Evolutionary conservation across 2,888 invertebrate species (phyloP), one percentile per base, ranked within the genome.

Genomic region (Pollenia amentaria): DNA sequence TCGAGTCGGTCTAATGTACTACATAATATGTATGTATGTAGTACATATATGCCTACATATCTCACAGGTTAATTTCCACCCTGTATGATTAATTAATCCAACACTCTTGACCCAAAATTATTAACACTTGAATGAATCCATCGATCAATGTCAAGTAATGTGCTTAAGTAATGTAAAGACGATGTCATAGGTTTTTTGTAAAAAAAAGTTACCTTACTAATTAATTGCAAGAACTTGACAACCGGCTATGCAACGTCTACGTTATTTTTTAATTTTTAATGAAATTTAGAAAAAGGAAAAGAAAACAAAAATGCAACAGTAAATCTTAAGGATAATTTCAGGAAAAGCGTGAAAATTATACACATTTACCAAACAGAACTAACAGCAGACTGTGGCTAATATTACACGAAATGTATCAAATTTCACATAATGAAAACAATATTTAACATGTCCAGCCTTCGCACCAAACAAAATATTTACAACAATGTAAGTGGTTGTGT

Each of bases 221-320:
- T 62, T 62, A 62, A 62, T 62, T 62, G 16, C 11, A 16, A 16
- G 16, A 10, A 29, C 65, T 67, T 67, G 46, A 21, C 64, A 67
- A 67, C 11, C 48, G 46, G 18, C 42, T 29, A 57, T 12, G 3
- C 46, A 12, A 65, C 29, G 6, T 29, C 29, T 8, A 14, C 18
- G 10, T n/a, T 29, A 29, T 67, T 67, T 48, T n/a, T 67, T 67
- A 67, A 67, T 67, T 67, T n/a, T n/a, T n/a, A n/a, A n/a, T n/a
- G 48, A 67, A 48, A 48, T 10, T 1, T 11, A 40, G 11, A 3
- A 16, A 62, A 60, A 60, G 46, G 10, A 7, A 6, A 67, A 29
- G 21, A 10, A 29, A n/a, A n/a, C n/a, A n/a, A n/a, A n/a, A 69
- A 69, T 51, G n/a, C 51, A 38, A 38, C n/a, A 51, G 44, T 38